Percentiles rank a stretch among this genome's conserved stretches.
These are phyloP conservation scores for Dicerorhinus sumatrensis DNA, from an alignment of 2,113 vertebrate species.

Conservation along the genomic window DNA sequence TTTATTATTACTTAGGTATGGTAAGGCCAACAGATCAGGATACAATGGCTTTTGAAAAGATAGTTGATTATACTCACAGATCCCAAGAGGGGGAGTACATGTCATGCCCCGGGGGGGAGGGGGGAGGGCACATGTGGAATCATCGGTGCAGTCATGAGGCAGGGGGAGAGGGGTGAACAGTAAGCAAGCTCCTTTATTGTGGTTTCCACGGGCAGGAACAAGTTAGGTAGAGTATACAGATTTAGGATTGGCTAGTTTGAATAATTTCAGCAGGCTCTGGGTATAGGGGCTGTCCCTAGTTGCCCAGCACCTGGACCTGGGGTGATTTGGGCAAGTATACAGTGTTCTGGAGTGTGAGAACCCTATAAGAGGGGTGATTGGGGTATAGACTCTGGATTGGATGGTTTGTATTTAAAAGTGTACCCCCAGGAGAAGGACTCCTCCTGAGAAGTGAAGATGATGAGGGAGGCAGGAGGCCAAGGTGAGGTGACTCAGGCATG, in stretches of 20 bases:
- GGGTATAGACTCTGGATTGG: neutral
- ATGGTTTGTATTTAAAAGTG: neutral
- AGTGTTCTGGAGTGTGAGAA: neutral
- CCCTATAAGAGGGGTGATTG: neutral
- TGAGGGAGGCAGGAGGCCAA: neutral
- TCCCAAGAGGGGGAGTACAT: neutral
- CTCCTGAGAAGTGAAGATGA: neutral
- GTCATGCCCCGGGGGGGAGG: rapidly evolving
- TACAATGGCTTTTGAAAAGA: neutral
- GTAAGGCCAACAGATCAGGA: neutral
- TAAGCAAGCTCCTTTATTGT: neutral
- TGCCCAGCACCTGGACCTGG: neutral
- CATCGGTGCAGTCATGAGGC: neutral
- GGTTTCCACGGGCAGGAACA: neutral
- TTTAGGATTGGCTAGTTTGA: neutral
- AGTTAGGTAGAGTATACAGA: neutral
- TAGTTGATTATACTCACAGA: neutral
- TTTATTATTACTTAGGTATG: constrained; percentile 24
- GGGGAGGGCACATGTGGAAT: neutral
- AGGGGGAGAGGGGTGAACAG: neutral
- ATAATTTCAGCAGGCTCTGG: neutral
- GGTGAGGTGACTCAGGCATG: neutral
- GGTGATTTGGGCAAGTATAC: neutral
- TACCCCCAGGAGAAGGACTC: neutral
- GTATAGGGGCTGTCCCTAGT: too few species aligned